Conservation (phyloP, 1,140 invertebrate genomes). For the Zaprionus camerounensis region DNA sequence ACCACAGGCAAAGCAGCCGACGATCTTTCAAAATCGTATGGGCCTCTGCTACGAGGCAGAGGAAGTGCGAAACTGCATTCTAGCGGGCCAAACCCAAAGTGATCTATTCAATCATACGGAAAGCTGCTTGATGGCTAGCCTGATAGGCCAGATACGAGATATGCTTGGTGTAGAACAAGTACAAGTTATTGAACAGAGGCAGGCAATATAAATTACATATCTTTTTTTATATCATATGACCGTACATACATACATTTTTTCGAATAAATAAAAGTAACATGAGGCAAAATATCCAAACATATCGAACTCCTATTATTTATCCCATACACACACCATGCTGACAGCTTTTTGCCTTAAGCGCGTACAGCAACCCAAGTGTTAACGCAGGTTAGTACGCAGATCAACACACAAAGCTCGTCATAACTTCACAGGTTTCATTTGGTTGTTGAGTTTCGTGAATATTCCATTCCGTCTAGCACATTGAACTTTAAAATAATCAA, state of each 20-base stretch:
- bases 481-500: conserved; percentile 5
- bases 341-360: background rate
- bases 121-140: conserved; percentile 86
- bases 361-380: conserved; percentile 3
- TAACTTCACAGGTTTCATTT: conserved; percentile 7
- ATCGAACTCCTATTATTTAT: background rate
- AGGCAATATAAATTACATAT: background rate
- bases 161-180: conserved; percentile 85
- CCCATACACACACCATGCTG: background rate
- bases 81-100: conserved; percentile 87
- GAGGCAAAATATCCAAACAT: background rate
- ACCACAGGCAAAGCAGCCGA: conserved; percentile 84
- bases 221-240: background rate
- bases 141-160: conserved; percentile 87
- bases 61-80: conserved; percentile 89
- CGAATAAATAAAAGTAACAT: background rate
- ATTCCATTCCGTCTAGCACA: conserved; percentile 26
- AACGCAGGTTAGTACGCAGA: conserved; percentile 4
- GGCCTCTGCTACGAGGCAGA: conserved; percentile 90
- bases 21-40: conserved; percentile 88
- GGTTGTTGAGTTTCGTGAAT: conserved; percentile 25
- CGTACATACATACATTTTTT: background rate
- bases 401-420: conserved; percentile 1
- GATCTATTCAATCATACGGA: conserved; percentile 86
- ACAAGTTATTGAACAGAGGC: background rate